phyloP scores from a whole-genome alignment of 1,140 invertebrate genomes.

The Leptestheria dahalacensis region DNA sequence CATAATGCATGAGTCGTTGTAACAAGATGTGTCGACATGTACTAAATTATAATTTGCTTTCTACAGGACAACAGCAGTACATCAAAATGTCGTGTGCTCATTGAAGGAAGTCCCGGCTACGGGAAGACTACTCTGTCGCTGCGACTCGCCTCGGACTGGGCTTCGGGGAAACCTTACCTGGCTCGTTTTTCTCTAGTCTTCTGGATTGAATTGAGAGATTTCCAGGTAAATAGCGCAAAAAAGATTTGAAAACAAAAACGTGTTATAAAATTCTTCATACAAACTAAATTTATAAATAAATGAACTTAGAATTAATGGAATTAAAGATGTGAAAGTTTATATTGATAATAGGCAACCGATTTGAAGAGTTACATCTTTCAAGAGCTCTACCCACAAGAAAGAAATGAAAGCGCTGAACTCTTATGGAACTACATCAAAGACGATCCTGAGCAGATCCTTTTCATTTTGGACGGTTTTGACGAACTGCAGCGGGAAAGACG shows the following conservation, averaged over 20 bases:
- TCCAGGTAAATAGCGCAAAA: slow-evolving; percentile 13
- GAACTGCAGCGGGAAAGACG: slow-evolving; percentile 20
- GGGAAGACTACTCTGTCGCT: slow-evolving; percentile 21
- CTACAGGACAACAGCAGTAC: neutral
- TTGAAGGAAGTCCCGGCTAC: slow-evolving; percentile 22
- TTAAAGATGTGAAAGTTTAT: neutral
- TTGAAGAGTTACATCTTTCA: slow-evolving; percentile 21
- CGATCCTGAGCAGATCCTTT: slow-evolving; percentile 20
- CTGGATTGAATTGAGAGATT: slow-evolving; percentile 22
- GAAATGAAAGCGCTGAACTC: slow-evolving; percentile 18
- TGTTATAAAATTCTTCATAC: too few relatives aligned
- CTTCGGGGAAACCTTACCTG: slow-evolving; percentile 16
- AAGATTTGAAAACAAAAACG: too few relatives aligned
- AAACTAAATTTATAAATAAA: neutral
- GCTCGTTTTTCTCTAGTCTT: slow-evolving; percentile 22
- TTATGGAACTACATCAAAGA: slow-evolving; percentile 22
- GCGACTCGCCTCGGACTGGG: slow-evolving; percentile 23
- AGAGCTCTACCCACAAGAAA: slow-evolving; percentile 20
- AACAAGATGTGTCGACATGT: neutral
- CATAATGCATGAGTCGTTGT: neutral
- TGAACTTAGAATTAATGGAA: neutral
- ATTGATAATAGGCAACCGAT: slow-evolving; percentile 15
- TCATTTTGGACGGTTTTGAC: slow-evolving; percentile 23
- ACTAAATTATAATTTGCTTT: neutral
- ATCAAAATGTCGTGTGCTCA: slow-evolving; percentile 1